Evolutionary conservation across 2,797 vertebrate genomes (phyloP), one percentile per base, ranked within the genome.

Genomic region (Tenualosa ilisha): DNA sequence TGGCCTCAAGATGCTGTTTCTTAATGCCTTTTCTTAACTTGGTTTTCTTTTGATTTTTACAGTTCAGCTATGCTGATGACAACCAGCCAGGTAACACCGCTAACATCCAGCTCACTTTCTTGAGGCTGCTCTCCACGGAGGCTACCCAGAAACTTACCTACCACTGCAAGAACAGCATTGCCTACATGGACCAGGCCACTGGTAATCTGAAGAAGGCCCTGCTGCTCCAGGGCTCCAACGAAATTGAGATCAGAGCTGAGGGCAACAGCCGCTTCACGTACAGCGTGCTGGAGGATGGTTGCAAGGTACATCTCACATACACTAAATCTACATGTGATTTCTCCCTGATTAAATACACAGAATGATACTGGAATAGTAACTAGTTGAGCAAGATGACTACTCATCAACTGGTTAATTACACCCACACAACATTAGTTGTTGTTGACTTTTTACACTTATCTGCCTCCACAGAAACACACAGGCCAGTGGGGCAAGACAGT

Each of bases 201-300:
- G 98, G 98, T 91, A 98, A 97, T 94, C 96, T 99, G 94, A 98
- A 97, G 95, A 99, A 98, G 92, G 96, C 98, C 85, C 68, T 99
- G 91, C 95, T 98, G 89, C 94, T 99, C 91, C 97, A 98, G 92
- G 98, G 98, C 85, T 97, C 97, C 94, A 99, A 99, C 0, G 97
- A 99, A 0, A 97, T 99, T 65, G 98, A 99, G 95, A 97, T 99
- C 93, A 95, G 97, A 40, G 97, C 98, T 0, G 98, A 99, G 90
- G 98, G 98, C 94, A 99, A 97, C 94, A 98, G 98, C 94, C 96
- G 98, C 90, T 99, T 99, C 94, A 98, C 98, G 0, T 99, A 99
- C 91, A 95, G 91, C 0, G 97, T 96, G 89, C 84, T 97, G 95
- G 97, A 97, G 94, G 98, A 99, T 13, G 97, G 96, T 89, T 99